Conservation (phyloP, 1,140 invertebrate species). For the Ceratosolen fusciceps region DNA sequence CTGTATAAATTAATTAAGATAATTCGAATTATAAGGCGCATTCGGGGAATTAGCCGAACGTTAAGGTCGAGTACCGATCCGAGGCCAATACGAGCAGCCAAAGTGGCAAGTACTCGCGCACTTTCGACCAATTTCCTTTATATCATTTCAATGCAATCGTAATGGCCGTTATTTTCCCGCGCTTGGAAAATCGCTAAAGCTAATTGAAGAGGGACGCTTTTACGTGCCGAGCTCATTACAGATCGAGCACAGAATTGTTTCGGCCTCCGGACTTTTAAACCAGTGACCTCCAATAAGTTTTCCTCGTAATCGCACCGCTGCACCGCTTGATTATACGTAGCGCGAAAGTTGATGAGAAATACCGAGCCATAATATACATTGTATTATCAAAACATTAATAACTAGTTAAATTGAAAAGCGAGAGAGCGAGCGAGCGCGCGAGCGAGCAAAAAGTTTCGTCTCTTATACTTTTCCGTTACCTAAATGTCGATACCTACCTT, state of each 20-base stretch:
- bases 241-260: conserved; percentile 26
- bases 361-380: background rate
- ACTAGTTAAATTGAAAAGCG: background rate
- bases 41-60: too few relatives aligned
- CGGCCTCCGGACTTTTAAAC: conserved; percentile 17
- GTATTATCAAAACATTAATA: background rate
- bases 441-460: background rate
- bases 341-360: background rate
- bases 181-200: background rate
- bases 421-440: too few relatives aligned
- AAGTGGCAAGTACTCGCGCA: too few relatives aligned
- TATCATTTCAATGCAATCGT: too few relatives aligned
- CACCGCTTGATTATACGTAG: background rate
- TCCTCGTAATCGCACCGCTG: conserved; percentile 6
- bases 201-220: background rate
- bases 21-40: too few relatives aligned
- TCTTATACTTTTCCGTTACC: background rate
- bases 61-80: too few relatives aligned
- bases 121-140: too few relatives aligned
- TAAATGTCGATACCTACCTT: background rate
- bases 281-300: conserved; percentile 22
- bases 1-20: too few relatives aligned
- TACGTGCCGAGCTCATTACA: conserved; percentile 19
- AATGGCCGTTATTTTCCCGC: background rate
- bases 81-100: too few relatives aligned